phyloP scores from a whole-genome alignment of 2,797 vertebrate species.

The Streptopelia turtur region DNA sequence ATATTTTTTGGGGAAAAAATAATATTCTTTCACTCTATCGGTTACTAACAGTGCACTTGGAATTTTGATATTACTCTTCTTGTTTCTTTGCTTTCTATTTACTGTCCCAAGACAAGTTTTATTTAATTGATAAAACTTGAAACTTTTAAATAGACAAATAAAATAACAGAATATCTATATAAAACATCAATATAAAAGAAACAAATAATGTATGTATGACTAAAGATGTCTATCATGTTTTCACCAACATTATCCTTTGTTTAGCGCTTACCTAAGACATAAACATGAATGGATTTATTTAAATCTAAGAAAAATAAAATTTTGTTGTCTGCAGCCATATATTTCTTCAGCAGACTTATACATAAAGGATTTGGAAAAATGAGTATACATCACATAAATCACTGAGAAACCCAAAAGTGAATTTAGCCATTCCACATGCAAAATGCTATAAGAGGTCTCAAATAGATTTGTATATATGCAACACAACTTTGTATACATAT shows the following conservation, averaged over 20 bases:
- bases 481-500: background rate
- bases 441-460: background rate
- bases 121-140: background rate
- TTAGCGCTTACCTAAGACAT: background rate
- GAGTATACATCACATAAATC: background rate
- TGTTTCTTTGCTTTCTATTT: background rate
- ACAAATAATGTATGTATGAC: background rate
- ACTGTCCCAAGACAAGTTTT: background rate
- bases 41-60: background rate
- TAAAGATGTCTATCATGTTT: background rate
- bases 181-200: background rate
- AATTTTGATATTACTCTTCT: background rate
- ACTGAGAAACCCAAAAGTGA: background rate
- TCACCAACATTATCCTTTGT: background rate
- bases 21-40: no score
- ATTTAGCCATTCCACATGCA: background rate
- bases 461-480: background rate
- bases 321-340: background rate
- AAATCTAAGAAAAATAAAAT: background rate
- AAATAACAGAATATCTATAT: background rate
- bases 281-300: background rate
- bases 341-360: background rate
- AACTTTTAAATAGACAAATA: background rate
- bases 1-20: background rate
- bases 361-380: background rate